Evolutionary conservation across 1,140 invertebrate species (phyloP).

Genomic region (Wiebesia pumilae): DNA sequence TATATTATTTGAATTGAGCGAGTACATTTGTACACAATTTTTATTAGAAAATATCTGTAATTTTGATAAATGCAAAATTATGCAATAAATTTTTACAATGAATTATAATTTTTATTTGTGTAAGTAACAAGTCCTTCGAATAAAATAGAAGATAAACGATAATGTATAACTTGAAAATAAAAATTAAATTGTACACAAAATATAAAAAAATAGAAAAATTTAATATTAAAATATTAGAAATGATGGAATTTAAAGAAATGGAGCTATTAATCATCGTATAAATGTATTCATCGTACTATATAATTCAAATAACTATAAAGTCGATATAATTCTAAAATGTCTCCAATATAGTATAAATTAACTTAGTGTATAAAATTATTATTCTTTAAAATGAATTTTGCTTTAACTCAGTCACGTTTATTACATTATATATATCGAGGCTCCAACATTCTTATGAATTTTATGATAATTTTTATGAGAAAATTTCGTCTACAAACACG

Average conservation of each 20-base stretch:
- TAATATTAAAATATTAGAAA: too few species aligned
- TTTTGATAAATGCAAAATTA: not conserved
- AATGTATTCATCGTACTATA: too few species aligned
- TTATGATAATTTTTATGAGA: not conserved
- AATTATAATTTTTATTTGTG: too few species aligned
- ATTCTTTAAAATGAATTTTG: not conserved
- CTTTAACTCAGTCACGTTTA: not conserved
- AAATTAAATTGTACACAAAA: too few species aligned
- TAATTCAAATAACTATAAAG: not conserved
- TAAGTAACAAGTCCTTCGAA: too few species aligned
- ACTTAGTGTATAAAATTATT: not conserved
- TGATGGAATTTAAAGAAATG: too few species aligned
- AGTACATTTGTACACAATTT: not conserved
- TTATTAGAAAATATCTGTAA: not conserved
- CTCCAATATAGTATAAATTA: not conserved
- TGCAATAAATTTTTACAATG: not conserved
- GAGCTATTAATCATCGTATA: too few species aligned
- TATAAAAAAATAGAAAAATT: too few species aligned
- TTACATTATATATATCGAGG: slow-evolving; percentile 10
- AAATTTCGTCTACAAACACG: not conserved
- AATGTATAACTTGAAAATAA: too few species aligned
- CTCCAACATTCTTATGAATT: not conserved
- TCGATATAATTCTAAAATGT: not conserved
- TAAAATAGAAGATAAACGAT: too few species aligned
- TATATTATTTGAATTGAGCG: not conserved